Conservation (phyloP, 1,140 invertebrate species). For the Orussus abietinus region DNA sequence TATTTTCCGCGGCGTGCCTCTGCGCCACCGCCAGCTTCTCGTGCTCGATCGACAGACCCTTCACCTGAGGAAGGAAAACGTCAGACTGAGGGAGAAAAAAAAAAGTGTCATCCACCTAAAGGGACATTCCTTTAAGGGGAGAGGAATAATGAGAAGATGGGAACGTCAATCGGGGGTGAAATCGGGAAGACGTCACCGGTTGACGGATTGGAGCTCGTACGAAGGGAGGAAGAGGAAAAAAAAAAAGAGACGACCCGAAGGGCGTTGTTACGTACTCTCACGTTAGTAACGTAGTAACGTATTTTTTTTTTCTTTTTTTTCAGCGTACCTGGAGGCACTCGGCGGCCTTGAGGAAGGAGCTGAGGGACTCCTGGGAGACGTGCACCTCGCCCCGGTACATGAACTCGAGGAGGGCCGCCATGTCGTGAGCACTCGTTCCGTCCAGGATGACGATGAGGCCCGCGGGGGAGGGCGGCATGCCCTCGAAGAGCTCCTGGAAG, state of each 20-base stretch:
- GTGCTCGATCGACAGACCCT: conserved; percentile 74
- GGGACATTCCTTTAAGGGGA: too few relatives aligned
- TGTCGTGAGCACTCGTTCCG: conserved; percentile 81
- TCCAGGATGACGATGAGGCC: conserved; percentile 83
- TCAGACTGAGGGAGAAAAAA: too few relatives aligned
- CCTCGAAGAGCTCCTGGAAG: conserved; percentile 88
- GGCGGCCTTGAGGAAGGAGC: conserved; percentile 85
- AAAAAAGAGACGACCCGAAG: too few relatives aligned
- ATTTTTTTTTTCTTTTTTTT: conserved; percentile 6
- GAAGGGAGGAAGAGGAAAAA: too few relatives aligned
- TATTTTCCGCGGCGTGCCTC: conserved; percentile 54
- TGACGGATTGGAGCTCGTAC: too few relatives aligned
- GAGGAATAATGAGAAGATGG: too few relatives aligned
- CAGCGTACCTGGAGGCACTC: conserved; percentile 77
- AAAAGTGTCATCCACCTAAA: too few relatives aligned
- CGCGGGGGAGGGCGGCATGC: conserved; percentile 75
- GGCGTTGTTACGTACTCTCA: too few relatives aligned
- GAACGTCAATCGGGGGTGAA: too few relatives aligned
- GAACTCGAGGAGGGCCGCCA: conserved; percentile 85
- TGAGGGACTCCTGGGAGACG: conserved; percentile 82
- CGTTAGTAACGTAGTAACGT: conserved; percentile 4
- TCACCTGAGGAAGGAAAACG: conserved; percentile 62
- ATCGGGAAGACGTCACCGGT: too few relatives aligned
- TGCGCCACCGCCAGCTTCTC: conserved; percentile 69
- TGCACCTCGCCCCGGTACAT: conserved; percentile 93